A percentile compares a stretch with the other conserved stretches of the same genome.
Conservation (phyloP, 1,140 invertebrate species). For the Heterodera schachtii region DNA sequence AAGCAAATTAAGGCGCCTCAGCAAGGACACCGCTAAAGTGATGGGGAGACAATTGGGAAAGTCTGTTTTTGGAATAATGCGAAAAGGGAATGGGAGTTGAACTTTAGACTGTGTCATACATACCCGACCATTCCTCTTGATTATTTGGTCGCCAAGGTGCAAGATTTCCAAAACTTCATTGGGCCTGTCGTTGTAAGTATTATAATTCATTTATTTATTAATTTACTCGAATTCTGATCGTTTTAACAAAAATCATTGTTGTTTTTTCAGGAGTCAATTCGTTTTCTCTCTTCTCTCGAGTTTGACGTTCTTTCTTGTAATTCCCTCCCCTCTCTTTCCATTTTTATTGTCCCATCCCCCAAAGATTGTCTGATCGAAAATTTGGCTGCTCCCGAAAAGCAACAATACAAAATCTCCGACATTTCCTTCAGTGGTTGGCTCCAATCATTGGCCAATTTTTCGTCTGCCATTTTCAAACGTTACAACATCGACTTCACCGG, state of each 20-base stretch:
- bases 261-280: conserved; percentile 78
- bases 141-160: conserved; percentile 88
- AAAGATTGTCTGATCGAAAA: conserved; percentile 87
- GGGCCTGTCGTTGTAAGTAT: conserved; percentile 79
- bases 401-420: conserved; percentile 82
- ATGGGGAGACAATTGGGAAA: conserved; percentile 93
- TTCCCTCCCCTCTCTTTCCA: conserved; percentile 52
- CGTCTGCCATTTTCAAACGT: conserved; percentile 92
- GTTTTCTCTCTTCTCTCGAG: conserved; percentile 90
- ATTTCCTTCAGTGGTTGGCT: conserved; percentile 93
- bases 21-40: conserved; percentile 96
- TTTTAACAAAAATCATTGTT: neutral
- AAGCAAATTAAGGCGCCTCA: conserved; percentile 74
- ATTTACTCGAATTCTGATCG: neutral
- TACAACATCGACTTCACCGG: conserved; percentile 94
- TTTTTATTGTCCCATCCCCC: conserved; percentile 16
- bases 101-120: conserved; percentile 78
- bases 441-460: conserved; percentile 88
- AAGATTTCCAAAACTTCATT: conserved; percentile 94
- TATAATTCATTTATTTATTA: too few species aligned
- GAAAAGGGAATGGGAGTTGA: neutral
- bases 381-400: conserved; percentile 74
- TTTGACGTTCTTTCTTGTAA: conserved; percentile 89
- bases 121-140: conserved; percentile 92
- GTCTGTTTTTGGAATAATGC: conserved; percentile 44